phyloP scores from a whole-genome alignment of 2,113 vertebrate species.

The Eurypyga helias region DNA sequence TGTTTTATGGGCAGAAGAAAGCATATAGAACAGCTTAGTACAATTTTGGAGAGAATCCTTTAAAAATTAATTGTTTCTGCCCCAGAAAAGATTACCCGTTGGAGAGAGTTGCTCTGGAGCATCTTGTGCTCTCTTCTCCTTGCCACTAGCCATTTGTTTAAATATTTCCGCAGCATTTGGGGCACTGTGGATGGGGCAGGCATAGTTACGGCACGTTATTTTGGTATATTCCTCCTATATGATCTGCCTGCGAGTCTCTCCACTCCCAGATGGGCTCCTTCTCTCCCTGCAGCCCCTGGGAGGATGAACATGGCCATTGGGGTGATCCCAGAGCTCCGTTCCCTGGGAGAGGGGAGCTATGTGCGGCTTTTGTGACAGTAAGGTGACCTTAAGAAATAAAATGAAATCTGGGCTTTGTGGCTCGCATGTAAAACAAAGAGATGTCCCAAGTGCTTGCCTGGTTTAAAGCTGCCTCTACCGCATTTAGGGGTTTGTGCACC shows the following conservation, averaged over 20 bases:
- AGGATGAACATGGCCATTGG: background rate
- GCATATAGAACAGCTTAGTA: background rate
- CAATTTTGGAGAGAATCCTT: background rate
- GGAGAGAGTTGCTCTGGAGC: background rate
- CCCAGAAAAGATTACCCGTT: background rate
- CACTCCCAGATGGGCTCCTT: background rate
- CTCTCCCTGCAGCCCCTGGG: background rate
- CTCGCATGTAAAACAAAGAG: background rate
- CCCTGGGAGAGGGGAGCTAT: no score
- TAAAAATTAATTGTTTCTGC: background rate
- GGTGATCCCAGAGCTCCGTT: background rate
- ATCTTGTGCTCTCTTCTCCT: background rate
- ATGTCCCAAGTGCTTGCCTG: rapidly evolving
- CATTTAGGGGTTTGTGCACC: background rate
- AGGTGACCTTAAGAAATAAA: background rate
- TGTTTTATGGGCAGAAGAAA: background rate
- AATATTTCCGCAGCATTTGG: background rate
- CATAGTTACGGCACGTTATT: rapidly evolving
- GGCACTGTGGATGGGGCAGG: background rate
- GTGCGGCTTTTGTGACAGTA: rapidly evolving
- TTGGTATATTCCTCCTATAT: background rate
- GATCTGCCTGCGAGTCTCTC: background rate
- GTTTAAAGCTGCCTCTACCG: rapidly evolving
- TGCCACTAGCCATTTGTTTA: background rate
- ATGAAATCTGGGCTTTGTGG: background rate